Percentiles rank a stretch among this genome's conserved stretches.
Conservation (phyloP, 1,140 invertebrate genomes). For the Caenorhabditis remanei region DNA sequence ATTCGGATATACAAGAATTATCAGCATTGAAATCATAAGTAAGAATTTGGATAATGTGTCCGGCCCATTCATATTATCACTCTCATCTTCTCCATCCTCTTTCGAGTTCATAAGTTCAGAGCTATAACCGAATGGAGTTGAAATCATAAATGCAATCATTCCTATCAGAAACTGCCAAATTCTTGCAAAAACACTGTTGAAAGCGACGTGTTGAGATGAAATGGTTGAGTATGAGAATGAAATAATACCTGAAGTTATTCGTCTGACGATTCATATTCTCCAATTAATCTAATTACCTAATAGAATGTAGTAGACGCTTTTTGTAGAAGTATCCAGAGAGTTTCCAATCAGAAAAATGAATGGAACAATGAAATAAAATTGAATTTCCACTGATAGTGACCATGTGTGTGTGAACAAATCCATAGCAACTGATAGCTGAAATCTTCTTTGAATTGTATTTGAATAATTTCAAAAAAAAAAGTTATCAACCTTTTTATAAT, state of each 20-base stretch:
- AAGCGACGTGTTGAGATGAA: neutral
- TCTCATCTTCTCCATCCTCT: neutral
- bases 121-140: neutral
- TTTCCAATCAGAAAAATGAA: conserved; percentile 34
- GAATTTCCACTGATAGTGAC: conserved; percentile 51
- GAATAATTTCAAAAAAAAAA: too few relatives aligned
- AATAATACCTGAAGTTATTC: neutral
- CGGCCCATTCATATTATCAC: too few relatives aligned
- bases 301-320: neutral
- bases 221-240: neutral
- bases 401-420: conserved; percentile 57
- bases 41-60: too few relatives aligned
- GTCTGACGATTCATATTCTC: neutral
- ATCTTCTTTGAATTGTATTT: too few relatives aligned
- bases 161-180: conserved; percentile 23
- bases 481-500: neutral
- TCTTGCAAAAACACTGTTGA: conserved; percentile 15
- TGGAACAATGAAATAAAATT: conserved; percentile 54
- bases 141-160: neutral
- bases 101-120: neutral
- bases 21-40: too few relatives aligned
- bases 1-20: too few relatives aligned
- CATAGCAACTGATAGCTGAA: neutral
- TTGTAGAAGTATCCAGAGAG: neutral
- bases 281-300: neutral